Evolutionary conservation across 2,797 vertebrate species (phyloP), one percentile per base, ranked within the genome.

Genomic region (Agapornis canus): DNA sequence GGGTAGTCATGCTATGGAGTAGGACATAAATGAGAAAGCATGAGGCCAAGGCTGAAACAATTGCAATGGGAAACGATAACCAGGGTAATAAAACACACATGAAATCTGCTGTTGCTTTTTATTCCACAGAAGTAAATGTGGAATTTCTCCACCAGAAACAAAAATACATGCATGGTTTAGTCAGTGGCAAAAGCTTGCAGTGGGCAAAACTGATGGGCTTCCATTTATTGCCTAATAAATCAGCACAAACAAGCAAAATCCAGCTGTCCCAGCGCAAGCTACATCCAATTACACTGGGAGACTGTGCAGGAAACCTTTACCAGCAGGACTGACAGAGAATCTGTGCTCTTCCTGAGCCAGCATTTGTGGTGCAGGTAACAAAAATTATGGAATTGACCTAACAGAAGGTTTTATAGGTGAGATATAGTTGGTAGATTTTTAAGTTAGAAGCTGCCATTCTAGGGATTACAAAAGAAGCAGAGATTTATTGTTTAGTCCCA

Each of bases 161-260:
- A 43, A 42, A 54, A 20, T 8, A 17, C 10, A 23, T 1, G 0
- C 45, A 35, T 13, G 6, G 4, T 21, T 45, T n/a, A 31, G 27
- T 22, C 20, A 68, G 48, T 6, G 1, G 0, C 32, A 65, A 63
- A 48, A 61, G 27, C 31, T 16, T 25, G 26, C 52, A 21, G 6
- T 8, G 35, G 49, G 32, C 9, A 59, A 52, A 59, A 26, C 35
- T 6, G 17, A 9, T 12, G 10, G 19, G 60, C n/a, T 66, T 43
- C 65, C 22, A 20, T 26, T 54, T 43, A 47, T 27, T 29, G 59
- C 5, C 20, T 13, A 64, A 59, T 17, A 54, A 22, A 42, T 32
- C 13, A 22, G 51, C 60, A 31, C 5, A n/a, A 70, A 51, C 4
- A 15, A 26, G 52, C 31, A 10, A 37, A 71, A 26, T 16, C 10